Percentiles rank a stretch among this genome's conserved stretches.
Conservation (phyloP, 2,888 invertebrate genomes). For the Yponomeuta plumbellus region DNA sequence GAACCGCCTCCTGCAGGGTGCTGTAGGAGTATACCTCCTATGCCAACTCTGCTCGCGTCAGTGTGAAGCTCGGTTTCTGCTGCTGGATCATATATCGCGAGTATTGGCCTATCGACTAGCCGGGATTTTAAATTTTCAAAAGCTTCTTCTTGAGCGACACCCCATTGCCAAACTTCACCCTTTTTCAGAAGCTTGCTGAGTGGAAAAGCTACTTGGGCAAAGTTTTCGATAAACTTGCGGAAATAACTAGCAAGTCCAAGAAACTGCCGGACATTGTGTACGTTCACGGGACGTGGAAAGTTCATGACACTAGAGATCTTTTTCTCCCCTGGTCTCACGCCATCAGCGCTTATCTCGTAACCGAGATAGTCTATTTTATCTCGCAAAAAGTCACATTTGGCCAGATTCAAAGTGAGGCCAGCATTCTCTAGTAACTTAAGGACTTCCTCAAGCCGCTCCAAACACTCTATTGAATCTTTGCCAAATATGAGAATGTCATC, state of each 20-base stretch:
- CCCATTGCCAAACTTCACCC: slow-evolving; percentile 23
- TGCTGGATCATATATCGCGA: slow-evolving; percentile 27
- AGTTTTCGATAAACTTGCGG: slow-evolving; percentile 28
- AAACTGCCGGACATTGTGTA: too few species aligned
- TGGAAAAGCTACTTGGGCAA: slow-evolving; percentile 25
- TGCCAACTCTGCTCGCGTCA: slow-evolving; percentile 18
- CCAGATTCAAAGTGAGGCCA: too few species aligned
- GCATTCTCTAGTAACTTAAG: too few species aligned
- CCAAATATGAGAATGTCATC: too few species aligned
- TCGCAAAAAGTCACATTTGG: too few species aligned
- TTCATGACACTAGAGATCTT: too few species aligned
- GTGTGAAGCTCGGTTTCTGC: slow-evolving; percentile 24
- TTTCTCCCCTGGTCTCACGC: too few species aligned
- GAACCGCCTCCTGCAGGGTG: not conserved
- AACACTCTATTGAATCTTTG: too few species aligned
- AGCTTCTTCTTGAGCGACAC: slow-evolving; percentile 19
- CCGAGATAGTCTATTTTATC: too few species aligned
- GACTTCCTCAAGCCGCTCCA: too few species aligned
- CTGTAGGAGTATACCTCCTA: slow-evolving; percentile 13
- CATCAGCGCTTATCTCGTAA: too few species aligned
- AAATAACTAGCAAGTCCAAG: slow-evolving; percentile 25
- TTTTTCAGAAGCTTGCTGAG: slow-evolving; percentile 23
- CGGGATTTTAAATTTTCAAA: slow-evolving; percentile 11
- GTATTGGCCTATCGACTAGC: slow-evolving; percentile 19
- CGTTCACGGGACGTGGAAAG: too few species aligned